phyloP scores from a whole-genome alignment of 2,888 invertebrate species.

The Fissipunctia ypsillon region DNA sequence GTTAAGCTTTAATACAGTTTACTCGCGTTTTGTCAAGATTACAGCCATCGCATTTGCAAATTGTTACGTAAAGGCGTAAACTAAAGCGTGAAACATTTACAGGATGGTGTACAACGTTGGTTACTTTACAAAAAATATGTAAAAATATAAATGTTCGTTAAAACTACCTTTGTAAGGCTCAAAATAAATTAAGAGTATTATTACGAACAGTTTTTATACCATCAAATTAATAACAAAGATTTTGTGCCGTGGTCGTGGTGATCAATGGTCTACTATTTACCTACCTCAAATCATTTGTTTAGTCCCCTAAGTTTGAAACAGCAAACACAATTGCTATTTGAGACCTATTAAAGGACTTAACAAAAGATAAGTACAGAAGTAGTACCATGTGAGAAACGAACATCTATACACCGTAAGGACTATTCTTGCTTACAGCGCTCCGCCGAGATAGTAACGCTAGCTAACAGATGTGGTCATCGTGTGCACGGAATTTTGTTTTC shows the following conservation, averaged over 20 bases:
- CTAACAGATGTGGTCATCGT: no score
- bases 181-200: not conserved
- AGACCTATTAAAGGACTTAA: not conserved
- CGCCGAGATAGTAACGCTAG: no score
- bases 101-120: not conserved
- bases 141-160: not conserved
- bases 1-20: conserved; percentile 10
- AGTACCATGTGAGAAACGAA: no score
- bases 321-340: not conserved
- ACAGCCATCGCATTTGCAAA: conserved; percentile 22
- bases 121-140: not conserved
- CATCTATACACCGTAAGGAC: no score
- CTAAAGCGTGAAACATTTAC: not conserved
- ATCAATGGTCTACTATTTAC: no score
- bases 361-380: no score
- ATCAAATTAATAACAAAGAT: no score
- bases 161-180: not conserved
- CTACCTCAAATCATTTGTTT: no score
- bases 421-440: no score
- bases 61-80: conserved; percentile 22
- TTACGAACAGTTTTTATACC: not conserved
- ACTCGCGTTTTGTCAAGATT: conserved; percentile 29
- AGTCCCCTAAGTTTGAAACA: no score
- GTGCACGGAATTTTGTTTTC: no score
- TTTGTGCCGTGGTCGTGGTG: no score